phyloP scores from a whole-genome alignment of 1,140 invertebrate species.

The Drosophila oshimai region DNA sequence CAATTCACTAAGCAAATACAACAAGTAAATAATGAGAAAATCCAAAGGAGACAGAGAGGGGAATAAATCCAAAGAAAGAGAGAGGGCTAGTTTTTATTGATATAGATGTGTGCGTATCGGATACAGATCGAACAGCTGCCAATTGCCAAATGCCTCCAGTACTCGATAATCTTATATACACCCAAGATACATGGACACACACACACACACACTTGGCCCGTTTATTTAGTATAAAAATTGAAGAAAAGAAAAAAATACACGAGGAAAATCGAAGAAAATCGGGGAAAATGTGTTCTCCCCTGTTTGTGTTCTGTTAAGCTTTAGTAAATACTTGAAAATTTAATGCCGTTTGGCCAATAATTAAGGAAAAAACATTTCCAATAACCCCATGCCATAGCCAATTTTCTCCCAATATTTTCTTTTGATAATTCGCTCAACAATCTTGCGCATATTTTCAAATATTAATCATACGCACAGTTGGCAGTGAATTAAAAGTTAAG shows the following conservation, averaged over 20 bases:
- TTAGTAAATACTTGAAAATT: constrained; percentile 80
- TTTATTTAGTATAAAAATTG: constrained; percentile 32
- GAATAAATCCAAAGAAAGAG: not conserved
- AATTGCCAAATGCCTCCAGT: constrained; percentile 53
- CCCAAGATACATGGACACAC: constrained; percentile 5
- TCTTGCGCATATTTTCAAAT: constrained; percentile 41
- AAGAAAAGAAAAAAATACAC: no score
- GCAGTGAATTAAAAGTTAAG: not conserved
- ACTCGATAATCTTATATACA: constrained; percentile 36
- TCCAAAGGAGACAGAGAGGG: not conserved
- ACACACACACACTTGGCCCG: not conserved
- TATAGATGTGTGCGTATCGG: constrained; percentile 24
- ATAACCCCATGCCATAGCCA: constrained; percentile 2
- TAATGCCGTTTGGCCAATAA: constrained; percentile 78
- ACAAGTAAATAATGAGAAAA: constrained; percentile 16
- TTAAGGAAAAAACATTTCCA: constrained; percentile 63
- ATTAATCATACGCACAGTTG: constrained; percentile 74
- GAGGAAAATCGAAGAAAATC: constrained; percentile 14
- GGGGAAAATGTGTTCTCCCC: constrained; percentile 15
- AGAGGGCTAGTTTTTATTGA: constrained; percentile 14
- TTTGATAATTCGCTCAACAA: constrained; percentile 19
- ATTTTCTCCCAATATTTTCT: not conserved
- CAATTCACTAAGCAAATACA: constrained; percentile 43
- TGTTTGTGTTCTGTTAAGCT: constrained; percentile 73
- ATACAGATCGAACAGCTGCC: constrained; percentile 51